Conservation (phyloP, 2,113 vertebrate species). For the Ctenomys sociabilis region DNA sequence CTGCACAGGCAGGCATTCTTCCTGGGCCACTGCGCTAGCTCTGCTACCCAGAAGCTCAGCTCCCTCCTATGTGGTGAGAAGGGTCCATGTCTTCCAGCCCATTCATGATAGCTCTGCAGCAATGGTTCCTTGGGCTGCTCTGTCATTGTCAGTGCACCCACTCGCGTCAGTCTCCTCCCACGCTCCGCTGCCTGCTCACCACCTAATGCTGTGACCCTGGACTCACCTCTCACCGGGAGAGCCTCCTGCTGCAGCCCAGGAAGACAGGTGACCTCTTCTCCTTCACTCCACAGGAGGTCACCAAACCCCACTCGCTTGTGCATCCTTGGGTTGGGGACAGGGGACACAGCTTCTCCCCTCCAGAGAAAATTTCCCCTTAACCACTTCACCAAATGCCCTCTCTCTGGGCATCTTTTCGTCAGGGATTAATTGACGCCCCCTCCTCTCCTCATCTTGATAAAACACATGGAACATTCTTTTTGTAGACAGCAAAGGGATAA, state of each 20-base stretch:
- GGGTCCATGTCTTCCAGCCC: background rate
- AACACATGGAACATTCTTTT: accelerated
- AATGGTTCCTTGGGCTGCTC: background rate
- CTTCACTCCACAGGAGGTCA: background rate
- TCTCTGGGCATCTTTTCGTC: background rate
- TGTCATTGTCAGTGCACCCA: background rate
- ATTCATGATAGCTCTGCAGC: background rate
- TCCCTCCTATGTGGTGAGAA: background rate
- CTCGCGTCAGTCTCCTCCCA: background rate
- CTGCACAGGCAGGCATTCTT: accelerated
- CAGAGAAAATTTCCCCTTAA: background rate
- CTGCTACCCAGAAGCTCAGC: background rate
- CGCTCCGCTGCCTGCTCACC: background rate
- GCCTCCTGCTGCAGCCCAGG: accelerated
- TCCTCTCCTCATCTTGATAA: background rate
- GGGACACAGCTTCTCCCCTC: background rate
- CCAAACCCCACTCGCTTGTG: background rate
- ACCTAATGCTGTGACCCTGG: background rate
- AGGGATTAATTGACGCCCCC: accelerated
- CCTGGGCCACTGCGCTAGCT: background rate
- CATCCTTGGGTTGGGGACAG: background rate
- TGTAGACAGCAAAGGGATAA: background rate
- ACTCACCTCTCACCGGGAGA: background rate
- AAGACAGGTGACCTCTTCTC: too few species aligned
- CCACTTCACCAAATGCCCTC: background rate